Evolutionary conservation across 1,140 invertebrate species (phyloP).

Genomic region (Drosophila prosaltans): DNA sequence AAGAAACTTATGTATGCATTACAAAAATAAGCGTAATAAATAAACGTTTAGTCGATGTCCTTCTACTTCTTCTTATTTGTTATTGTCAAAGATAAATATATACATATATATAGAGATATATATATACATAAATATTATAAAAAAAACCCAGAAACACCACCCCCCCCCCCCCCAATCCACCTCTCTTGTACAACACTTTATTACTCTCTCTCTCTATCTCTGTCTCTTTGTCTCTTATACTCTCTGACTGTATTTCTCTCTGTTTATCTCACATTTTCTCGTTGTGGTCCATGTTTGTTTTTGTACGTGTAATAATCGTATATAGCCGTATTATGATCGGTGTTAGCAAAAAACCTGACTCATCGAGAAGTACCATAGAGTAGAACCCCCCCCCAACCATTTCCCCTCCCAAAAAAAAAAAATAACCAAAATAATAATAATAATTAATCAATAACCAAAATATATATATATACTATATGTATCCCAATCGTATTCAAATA

Average conservation of each 20-base stretch:
- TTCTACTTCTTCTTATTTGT: neutral
- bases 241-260: constrained; percentile 4
- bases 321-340: constrained; percentile 48
- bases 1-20: neutral
- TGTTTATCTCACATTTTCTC: constrained; percentile 15
- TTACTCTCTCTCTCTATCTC: constrained; percentile 20
- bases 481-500: constrained; percentile 47
- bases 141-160: constrained; percentile 4
- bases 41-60: constrained; percentile 40
- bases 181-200: neutral
- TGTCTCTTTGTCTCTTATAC: constrained; percentile 2
- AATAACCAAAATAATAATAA: constrained; percentile 3
- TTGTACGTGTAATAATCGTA: constrained; percentile 27
- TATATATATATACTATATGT: constrained; percentile 8
- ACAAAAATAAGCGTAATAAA: neutral
- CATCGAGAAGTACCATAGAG: constrained; percentile 12
- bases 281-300: constrained; percentile 45
- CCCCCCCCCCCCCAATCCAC: neutral
- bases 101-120: neutral
- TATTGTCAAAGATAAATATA: neutral
- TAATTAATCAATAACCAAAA: neutral
- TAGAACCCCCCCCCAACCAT: neutral
- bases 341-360: constrained; percentile 33
- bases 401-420: neutral
- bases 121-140: neutral